These are phyloP conservation scores for Echeneis naucrates DNA, from an alignment of 2,797 vertebrate species.

Conservation along the genomic window DNA sequence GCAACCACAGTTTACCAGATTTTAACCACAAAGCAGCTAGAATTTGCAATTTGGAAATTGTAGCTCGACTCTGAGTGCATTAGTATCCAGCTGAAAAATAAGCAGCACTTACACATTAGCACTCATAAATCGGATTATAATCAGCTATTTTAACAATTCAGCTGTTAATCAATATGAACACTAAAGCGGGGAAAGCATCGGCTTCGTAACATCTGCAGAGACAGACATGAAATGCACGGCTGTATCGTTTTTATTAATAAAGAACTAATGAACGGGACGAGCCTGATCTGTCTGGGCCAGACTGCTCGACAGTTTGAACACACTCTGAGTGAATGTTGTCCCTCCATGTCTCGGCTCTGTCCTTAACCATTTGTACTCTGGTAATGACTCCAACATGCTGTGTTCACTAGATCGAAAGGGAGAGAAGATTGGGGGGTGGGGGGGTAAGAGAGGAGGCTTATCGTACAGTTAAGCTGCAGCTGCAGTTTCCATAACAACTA, in stretches of 20 bases:
- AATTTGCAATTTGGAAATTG: slow-evolving; percentile 41
- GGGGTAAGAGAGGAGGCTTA: slow-evolving; percentile 66
- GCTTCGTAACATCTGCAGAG: no score
- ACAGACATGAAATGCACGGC: no score
- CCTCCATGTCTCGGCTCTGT: slow-evolving; percentile 60
- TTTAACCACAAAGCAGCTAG: slow-evolving; percentile 23
- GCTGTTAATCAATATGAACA: slow-evolving; percentile 34
- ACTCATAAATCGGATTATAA: slow-evolving; percentile 37
- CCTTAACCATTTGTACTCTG: slow-evolving; percentile 75
- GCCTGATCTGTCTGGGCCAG: slow-evolving; percentile 8
- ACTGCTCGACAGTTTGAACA: slow-evolving; percentile 46
- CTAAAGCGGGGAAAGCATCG: no score
- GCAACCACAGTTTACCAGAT: slow-evolving; percentile 10
- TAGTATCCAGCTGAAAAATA: slow-evolving; percentile 33
- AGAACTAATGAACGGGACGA: background rate
- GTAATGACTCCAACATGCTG: slow-evolving; percentile 76
- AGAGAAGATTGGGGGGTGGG: slow-evolving; percentile 47
- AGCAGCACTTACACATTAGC: slow-evolving; percentile 6
- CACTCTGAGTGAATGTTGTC: slow-evolving; percentile 51
- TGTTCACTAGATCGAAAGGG: slow-evolving; percentile 71
- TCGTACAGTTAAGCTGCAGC: slow-evolving; percentile 78
- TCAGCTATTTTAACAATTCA: slow-evolving; percentile 35
- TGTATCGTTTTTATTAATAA: background rate
- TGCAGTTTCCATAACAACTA: slow-evolving; percentile 87
- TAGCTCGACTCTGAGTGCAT: slow-evolving; percentile 17